A percentile compares a stretch with the other conserved stretches of the same genome.
Conservation (phyloP, 2,113 vertebrate genomes). For the Corydoras sp. region DNA sequence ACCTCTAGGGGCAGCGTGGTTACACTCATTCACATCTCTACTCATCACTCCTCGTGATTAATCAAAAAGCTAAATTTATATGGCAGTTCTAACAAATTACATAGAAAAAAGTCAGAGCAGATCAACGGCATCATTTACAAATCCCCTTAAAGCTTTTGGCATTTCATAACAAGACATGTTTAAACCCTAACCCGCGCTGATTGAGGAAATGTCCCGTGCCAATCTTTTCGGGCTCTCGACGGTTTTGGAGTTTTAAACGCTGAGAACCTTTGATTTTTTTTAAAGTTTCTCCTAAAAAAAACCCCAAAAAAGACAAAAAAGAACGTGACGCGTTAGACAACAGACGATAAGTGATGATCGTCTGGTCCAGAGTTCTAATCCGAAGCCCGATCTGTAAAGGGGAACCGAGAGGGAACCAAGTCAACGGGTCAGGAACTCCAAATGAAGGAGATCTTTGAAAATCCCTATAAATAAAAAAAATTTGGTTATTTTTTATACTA, state of each 20-base stretch:
- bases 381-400: no score
- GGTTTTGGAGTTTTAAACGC: background rate
- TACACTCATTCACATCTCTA: constrained; percentile 23
- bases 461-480: no score
- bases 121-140: constrained; percentile 21
- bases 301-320: constrained; percentile 52
- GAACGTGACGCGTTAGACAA: constrained; percentile 25
- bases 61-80: constrained; percentile 28
- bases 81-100: constrained; percentile 28
- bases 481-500: no score
- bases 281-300: constrained; percentile 47
- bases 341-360: no score
- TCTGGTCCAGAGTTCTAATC: no score
- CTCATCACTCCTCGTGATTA: constrained; percentile 21
- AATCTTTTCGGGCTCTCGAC: background rate
- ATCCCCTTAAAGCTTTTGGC: background rate
- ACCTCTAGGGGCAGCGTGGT: constrained; percentile 34
- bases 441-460: no score
- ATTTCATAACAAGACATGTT: constrained; percentile 7
- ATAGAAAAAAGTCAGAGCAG: constrained; percentile 5
- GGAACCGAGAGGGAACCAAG: no score
- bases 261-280: background rate
- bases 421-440: no score
- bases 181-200: background rate
- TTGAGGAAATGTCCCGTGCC: background rate